Evolutionary conservation across 2,797 vertebrate genomes (phyloP), one percentile per base, ranked within the genome.

Genomic region (Falco concolor): DNA sequence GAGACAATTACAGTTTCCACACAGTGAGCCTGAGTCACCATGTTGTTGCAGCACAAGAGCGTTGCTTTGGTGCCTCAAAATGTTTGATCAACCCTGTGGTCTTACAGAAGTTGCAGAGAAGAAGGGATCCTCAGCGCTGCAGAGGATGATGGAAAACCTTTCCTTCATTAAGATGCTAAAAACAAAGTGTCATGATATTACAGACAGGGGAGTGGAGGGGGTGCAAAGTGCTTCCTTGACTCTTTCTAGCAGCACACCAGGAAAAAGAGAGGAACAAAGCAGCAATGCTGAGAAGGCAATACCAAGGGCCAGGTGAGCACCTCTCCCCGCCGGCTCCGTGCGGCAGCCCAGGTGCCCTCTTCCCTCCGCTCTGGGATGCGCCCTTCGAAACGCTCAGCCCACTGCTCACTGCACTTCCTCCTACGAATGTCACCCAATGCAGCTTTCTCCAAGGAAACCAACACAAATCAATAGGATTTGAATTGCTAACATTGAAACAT

Each of bases 201-300:
- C 54, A 44, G 28, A 38, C 44, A 11, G 15, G 5, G 22, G 8
- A 50, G 40, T 63, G 19, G 8, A 50, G 40, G 11, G 5, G 12
- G 47, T 2, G 10, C 16, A 60, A 79, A 76, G 19, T 1, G 9
- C n/a, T 67, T 56, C 54, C 40, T 52, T 0, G 0, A 34, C n/a
- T 47, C 24, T 49, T 79, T n/a, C 22, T 27, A 36, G 54, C 13
- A 74, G 28, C 50, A 68, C 59, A 68, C 5, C 30, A 60, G 12
- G 11, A 65, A 69, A 73, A 65, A 21, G 24, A 67, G 12, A 56
- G 24, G 75, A 80, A 50, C 13, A 74, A 84, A 30, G 20, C 27
- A 50, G 36, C 32, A 72, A 32, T 1, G 1, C 5, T 6, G 15
- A 64, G 38, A 86, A 67, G 32, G 32, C 83, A 78, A 49, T 23